Base-by-base conservation (phyloP, 2,113 vertebrate species). In the Elgaria multicarinata region DNA sequence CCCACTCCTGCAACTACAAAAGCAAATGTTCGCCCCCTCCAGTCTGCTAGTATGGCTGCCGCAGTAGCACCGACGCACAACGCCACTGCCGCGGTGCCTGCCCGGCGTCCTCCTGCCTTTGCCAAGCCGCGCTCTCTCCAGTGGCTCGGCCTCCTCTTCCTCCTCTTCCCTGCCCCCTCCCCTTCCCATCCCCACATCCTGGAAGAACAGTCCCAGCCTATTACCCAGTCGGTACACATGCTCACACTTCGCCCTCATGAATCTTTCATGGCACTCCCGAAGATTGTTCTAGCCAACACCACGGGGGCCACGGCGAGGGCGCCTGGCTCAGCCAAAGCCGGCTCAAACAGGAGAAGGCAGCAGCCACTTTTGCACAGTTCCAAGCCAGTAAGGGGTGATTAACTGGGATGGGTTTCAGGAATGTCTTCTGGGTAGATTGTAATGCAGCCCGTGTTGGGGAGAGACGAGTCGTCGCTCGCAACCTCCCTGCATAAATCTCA, bases 191-290 rank as follows among this genome's bases (percentile, higher is more conserved):
- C 69, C 46, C 55, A 87, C 66, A 83, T 72, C 46, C 83, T 76
- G 4, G 81, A 69, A 89, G 83, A 83, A 69, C 85, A 50, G 87
- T 31, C 55, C 87, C 82, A 88, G 81, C 86, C 89, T 55, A 89
- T 85, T 87, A 75, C 89, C 71, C 81, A 72, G 82, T 78, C 55
- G 22, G 84, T 79, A 42, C 83, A 55, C 83, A 77, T 22, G 78
- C 85, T 58, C 46, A 10, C 85, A 36, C 85, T 88, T 1, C 9
- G 14, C 81, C 81, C 85, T 94, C 91, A 58, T 75, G 89, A 91
- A 89, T 92, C 89, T 90, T 92, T 90, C 89, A 89, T 10, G 74
- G 78, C 7, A 0, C 71, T 85, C 86, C 44, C 22, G 88, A 82
- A 91, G 67, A 53, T 55, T 80, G 90, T 90, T 88, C 88, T 33